Percentiles rank a stretch among this genome's conserved stretches.
Conservation (phyloP, 2,797 vertebrate species). For the Apogon talboti region DNA sequence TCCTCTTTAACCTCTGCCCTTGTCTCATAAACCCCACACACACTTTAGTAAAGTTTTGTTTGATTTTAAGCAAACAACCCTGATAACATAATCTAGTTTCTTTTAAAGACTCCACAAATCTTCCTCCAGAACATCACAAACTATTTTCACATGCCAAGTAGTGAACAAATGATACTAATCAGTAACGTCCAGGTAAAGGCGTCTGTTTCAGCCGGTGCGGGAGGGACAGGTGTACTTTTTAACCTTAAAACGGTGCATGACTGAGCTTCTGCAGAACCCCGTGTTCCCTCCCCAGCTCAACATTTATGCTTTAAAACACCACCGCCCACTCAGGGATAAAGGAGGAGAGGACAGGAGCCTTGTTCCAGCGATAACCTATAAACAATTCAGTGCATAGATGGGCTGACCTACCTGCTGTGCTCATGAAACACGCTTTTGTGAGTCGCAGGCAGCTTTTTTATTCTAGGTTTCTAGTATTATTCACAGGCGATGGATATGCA, state of each 20-base stretch:
- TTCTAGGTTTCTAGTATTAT: constrained; percentile 9
- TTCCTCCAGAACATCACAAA: no score
- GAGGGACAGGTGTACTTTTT: neutral
- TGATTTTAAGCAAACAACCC: no score
- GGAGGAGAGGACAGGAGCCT: constrained; percentile 32
- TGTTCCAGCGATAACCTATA: constrained; percentile 54
- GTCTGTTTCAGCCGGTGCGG: neutral
- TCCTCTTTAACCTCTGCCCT: neutral
- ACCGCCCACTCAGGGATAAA: constrained; percentile 13
- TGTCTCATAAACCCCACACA: neutral
- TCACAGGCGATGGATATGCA: neutral
- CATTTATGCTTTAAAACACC: constrained; percentile 26
- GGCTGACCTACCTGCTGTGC: constrained; percentile 43
- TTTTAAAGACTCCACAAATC: no score
- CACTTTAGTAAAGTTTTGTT: neutral
- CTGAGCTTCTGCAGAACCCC: constrained; percentile 1
- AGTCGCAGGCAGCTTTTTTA: constrained; percentile 30
- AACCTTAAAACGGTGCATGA: constrained; percentile 6
- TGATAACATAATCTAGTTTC: no score
- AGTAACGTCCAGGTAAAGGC: no score
- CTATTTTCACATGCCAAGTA: no score
- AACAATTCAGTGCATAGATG: constrained; percentile 57
- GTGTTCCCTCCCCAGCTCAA: constrained; percentile 3
- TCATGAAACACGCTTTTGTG: constrained; percentile 40
- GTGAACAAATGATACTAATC: no score